phyloP scores from a whole-genome alignment of 92 coral and sea anemone species.

The Galaxea fascicularis region DNA sequence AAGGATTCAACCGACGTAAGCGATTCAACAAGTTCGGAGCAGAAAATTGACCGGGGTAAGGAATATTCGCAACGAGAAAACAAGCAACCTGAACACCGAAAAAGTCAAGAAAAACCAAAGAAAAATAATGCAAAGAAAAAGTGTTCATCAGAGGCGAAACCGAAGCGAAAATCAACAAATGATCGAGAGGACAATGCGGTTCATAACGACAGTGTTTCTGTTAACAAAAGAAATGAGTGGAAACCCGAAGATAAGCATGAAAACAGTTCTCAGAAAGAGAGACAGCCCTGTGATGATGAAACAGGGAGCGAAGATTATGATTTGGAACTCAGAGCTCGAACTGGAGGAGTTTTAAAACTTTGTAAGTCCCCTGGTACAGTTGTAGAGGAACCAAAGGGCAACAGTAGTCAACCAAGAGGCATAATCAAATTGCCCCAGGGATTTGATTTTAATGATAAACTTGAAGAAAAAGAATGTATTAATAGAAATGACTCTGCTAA shows the following conservation, averaged over 20 bases:
- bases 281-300: constrained; percentile 13
- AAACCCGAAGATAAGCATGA: constrained; percentile 39
- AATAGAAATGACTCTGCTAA: neutral
- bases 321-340: constrained; percentile 36
- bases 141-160: constrained; percentile 7
- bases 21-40: neutral
- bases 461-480: constrained; percentile 15
- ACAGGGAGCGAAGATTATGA: constrained; percentile 36
- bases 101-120: constrained; percentile 11
- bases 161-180: constrained; percentile 12
- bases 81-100: neutral
- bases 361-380: constrained; percentile 6
- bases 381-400: constrained; percentile 1
- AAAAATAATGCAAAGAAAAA: constrained; percentile 40
- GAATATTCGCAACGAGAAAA: constrained; percentile 16
- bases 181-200: constrained; percentile 10
- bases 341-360: constrained; percentile 41
- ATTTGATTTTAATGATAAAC: constrained; percentile 36
- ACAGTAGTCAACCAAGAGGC: constrained; percentile 52
- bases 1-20: constrained; percentile 29
- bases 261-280: neutral
- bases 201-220: neutral
- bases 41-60: constrained; percentile 26
- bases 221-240: neutral
- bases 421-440: constrained; percentile 83